Percentiles rank a stretch among this genome's conserved stretches.
phyloP scores from a whole-genome alignment of 2,797 vertebrate species.

The Channa striata region DNA sequence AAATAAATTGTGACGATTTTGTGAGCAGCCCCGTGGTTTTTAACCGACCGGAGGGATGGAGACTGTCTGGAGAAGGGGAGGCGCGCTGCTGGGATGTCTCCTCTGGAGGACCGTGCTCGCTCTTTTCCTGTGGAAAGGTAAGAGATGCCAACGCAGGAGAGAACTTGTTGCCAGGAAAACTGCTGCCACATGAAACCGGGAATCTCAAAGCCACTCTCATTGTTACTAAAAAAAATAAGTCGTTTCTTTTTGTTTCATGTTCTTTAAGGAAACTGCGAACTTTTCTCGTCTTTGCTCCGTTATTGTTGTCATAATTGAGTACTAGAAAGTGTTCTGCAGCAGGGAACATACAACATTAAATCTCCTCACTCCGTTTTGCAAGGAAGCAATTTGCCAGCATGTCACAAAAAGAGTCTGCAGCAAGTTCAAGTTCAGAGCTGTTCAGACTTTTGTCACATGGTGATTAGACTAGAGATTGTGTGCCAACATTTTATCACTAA shows the following conservation, averaged over 20 bases:
- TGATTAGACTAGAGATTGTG: not conserved
- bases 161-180: constrained; percentile 66
- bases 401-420: not conserved
- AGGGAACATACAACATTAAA: not conserved
- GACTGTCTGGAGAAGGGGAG: constrained; percentile 42
- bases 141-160: constrained; percentile 22
- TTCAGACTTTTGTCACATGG: not conserved
- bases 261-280: not conserved
- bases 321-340: not conserved
- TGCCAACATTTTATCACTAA: constrained; percentile 2
- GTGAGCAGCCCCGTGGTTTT: constrained; percentile 50
- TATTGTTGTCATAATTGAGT: not conserved
- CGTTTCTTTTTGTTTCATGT: not conserved
- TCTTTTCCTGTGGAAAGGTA: constrained; percentile 75
- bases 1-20: constrained; percentile 8
- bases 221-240: not conserved
- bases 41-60: constrained; percentile 62
- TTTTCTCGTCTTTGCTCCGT: not conserved
- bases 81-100: constrained; percentile 54
- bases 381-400: not conserved
- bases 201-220: not conserved
- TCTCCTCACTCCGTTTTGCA: not conserved
- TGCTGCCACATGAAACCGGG: not conserved
- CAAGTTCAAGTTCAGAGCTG: not conserved
- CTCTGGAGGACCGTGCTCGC: constrained; percentile 71